A percentile compares a stretch with the other conserved stretches of the same genome.
phyloP scores from a whole-genome alignment of 30 jellyfish, hydroid and myxozoan genomes.

The Nemopilema nomurai region DNA sequence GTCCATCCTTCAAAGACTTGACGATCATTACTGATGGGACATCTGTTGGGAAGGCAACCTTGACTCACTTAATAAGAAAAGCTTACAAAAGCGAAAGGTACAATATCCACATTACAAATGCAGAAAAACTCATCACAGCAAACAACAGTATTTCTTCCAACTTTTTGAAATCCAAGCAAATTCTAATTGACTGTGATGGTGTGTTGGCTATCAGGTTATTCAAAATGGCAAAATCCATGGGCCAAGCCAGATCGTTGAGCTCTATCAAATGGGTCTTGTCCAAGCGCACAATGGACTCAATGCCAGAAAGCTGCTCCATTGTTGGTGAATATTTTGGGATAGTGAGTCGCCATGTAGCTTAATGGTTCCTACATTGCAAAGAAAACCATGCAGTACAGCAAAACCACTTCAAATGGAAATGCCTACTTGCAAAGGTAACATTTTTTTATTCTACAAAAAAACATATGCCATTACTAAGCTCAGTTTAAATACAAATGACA shows the following conservation, averaged over 20 bases:
- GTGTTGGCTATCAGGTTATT: neutral
- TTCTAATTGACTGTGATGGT: constrained; percentile 34
- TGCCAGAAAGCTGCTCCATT: neutral
- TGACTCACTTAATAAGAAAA: neutral
- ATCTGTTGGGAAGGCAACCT: neutral
- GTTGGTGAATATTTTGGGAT: constrained; percentile 1
- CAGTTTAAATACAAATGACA: too few relatives aligned
- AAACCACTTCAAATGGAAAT: neutral
- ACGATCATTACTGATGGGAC: constrained; percentile 8
- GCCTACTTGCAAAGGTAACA: neutral
- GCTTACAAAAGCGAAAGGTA: neutral
- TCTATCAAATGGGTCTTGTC: constrained; percentile 23
- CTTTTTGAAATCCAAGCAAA: neutral
- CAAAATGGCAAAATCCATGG: constrained; percentile 1
- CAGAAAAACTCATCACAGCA: neutral
- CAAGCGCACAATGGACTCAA: constrained; percentile 33
- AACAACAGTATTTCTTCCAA: neutral
- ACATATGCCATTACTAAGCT: too few relatives aligned
- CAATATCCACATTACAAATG: neutral
- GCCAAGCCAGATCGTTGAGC: constrained; percentile 11
- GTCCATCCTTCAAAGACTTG: neutral
- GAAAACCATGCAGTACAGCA: neutral
- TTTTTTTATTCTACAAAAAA: too few relatives aligned
- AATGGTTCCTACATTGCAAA: neutral
- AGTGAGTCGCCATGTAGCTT: neutral